phyloP scores from a whole-genome alignment of 2,888 invertebrate genomes.

The Nephrotoma appendiculata region DNA sequence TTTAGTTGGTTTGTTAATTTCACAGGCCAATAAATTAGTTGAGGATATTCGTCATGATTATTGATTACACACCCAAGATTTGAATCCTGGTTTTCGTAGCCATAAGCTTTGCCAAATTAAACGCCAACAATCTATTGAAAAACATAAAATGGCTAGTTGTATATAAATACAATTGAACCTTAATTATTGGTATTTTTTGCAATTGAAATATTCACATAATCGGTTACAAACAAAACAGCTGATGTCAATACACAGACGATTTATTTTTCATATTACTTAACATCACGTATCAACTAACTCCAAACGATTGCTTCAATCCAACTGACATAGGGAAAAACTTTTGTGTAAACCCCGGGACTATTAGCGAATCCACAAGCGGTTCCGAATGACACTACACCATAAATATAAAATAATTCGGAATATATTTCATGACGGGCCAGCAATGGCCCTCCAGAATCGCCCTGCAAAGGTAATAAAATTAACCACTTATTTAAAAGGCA shows the following conservation, averaged over 20 bases:
- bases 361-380: slow-evolving; percentile 28
- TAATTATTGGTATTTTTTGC: no score
- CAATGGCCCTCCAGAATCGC: slow-evolving; percentile 53
- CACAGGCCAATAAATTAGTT: no score
- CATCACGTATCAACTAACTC: slow-evolving; percentile 16
- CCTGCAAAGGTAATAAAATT: slow-evolving; percentile 19
- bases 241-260: no score
- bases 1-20: no score
- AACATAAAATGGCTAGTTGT: neutral
- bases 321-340: slow-evolving; percentile 36
- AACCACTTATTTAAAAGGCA: neutral
- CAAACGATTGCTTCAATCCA: slow-evolving; percentile 47
- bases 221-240: no score
- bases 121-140: neutral
- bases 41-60: no score
- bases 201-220: no score
- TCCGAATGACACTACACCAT: slow-evolving; percentile 38
- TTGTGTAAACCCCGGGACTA: slow-evolving; percentile 43
- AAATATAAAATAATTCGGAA: slow-evolving; percentile 33
- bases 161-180: no score
- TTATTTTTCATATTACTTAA: no score
- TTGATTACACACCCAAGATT: neutral
- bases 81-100: no score
- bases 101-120: no score
- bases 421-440: slow-evolving; percentile 23